Evolutionary conservation across 2,113 vertebrate genomes (phyloP).

Genomic region (Meleagris gallopavo): DNA sequence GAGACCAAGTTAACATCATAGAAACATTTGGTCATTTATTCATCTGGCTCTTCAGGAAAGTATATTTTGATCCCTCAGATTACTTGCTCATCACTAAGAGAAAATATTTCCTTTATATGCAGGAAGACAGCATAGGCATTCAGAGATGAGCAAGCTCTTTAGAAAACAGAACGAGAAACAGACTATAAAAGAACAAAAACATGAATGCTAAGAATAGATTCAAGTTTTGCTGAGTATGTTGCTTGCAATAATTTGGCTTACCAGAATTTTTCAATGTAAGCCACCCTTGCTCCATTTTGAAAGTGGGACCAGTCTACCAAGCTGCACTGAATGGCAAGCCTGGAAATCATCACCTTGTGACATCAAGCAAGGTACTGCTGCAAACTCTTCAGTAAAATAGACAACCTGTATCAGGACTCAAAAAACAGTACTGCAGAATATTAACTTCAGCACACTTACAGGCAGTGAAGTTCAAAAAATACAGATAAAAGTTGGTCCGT

Average conservation of each 20-base stretch:
- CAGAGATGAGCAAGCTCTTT: neutral
- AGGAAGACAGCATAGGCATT: neutral
- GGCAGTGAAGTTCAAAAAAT: neutral
- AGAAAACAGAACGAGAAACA: neutral
- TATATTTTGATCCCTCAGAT: neutral
- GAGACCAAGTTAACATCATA: slow-evolving; percentile 23
- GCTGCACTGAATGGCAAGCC: neutral
- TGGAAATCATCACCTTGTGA: neutral
- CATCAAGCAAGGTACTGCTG: neutral
- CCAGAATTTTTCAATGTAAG: neutral
- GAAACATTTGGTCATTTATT: slow-evolving; percentile 18
- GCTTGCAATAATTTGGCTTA: neutral
- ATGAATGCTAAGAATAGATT: neutral
- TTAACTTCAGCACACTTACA: fast-evolving
- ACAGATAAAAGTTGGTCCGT: neutral
- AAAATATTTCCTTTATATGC: neutral
- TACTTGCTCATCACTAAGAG: neutral
- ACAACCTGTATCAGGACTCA: fast-evolving
- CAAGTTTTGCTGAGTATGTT: neutral
- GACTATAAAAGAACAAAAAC: neutral
- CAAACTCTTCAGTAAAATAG: neutral
- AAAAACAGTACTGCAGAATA: neutral
- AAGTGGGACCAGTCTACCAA: neutral
- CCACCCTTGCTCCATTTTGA: neutral
- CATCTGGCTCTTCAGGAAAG: neutral